Conservation (phyloP, 2,113 vertebrate genomes). For the Saccopteryx bilineata region DNA sequence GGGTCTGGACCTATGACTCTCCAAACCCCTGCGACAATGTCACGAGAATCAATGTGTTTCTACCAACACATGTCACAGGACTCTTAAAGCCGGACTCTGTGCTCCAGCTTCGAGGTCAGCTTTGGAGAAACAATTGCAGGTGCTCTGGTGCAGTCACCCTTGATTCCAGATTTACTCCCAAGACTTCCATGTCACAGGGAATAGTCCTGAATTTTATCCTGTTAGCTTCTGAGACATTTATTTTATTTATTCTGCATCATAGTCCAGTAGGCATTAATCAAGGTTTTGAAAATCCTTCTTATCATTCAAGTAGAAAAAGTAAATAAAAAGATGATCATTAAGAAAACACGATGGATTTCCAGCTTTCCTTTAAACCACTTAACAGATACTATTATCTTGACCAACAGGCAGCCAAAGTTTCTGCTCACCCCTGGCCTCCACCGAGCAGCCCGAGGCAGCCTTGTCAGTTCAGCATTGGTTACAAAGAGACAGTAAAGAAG, state of each 20-base stretch:
- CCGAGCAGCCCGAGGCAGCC: not conserved
- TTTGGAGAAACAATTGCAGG: not conserved
- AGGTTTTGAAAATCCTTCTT: slow-evolving; percentile 29
- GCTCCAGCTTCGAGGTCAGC: not conserved
- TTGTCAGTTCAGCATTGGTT: not conserved
- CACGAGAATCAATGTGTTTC: not conserved
- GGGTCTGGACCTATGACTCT: not conserved
- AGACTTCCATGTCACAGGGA: not conserved
- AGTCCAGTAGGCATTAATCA: not conserved
- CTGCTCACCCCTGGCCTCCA: not conserved
- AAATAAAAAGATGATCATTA: not conserved
- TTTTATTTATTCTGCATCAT: not conserved
- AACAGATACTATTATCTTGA: not conserved
- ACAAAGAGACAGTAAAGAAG: not conserved
- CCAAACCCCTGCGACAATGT: not conserved
- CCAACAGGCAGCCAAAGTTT: not conserved
- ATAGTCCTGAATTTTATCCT: not conserved
- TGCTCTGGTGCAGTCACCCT: not conserved
- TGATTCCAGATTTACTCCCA: not conserved
- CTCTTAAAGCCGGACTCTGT: not conserved
- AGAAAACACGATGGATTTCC: not conserved
- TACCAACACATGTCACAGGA: not conserved
- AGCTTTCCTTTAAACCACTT: not conserved
- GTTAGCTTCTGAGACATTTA: not conserved
- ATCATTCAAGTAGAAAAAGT: slow-evolving; percentile 2